A percentile compares a stretch with the other conserved stretches of the same genome.
phyloP scores from a whole-genome alignment of 2,113 vertebrate genomes.

The Equus przewalskii region DNA sequence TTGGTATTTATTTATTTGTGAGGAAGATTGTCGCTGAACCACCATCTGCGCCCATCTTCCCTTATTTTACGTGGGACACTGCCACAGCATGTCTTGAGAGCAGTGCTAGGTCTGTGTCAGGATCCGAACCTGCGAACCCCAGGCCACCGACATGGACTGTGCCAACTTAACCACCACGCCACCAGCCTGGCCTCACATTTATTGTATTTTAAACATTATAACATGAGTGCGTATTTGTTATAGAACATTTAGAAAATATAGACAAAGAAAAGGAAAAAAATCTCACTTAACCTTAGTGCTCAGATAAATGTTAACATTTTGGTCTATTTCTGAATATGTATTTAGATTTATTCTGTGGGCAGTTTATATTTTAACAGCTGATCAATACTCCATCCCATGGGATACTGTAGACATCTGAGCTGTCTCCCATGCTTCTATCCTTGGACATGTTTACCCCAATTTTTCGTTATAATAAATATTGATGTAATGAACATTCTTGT shows the following conservation, averaged over 20 bases:
- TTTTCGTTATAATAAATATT: slow-evolving; percentile 1
- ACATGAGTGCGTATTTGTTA: not conserved
- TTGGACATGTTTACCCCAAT: not conserved
- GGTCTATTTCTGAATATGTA: not conserved
- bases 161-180: too few species aligned
- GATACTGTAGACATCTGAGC: not conserved
- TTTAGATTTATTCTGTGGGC: not conserved
- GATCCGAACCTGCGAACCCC: too few species aligned
- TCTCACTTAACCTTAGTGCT: not conserved
- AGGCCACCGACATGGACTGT: too few species aligned
- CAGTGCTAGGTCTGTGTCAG: too few species aligned
- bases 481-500: not conserved
- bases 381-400: not conserved
- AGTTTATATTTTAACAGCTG: not conserved
- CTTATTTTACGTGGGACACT: too few species aligned
- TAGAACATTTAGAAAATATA: not conserved
- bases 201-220: not conserved
- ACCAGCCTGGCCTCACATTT: not conserved
- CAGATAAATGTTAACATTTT: slow-evolving; percentile 13
- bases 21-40: too few species aligned
- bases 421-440: not conserved
- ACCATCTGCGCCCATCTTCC: too few species aligned
- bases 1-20: not conserved
- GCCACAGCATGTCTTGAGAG: too few species aligned
- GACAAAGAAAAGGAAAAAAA: not conserved